A percentile compares a stretch with the other conserved stretches of the same genome.
Conservation (phyloP, 2,797 vertebrate genomes). For the Avahi laniger region DNA sequence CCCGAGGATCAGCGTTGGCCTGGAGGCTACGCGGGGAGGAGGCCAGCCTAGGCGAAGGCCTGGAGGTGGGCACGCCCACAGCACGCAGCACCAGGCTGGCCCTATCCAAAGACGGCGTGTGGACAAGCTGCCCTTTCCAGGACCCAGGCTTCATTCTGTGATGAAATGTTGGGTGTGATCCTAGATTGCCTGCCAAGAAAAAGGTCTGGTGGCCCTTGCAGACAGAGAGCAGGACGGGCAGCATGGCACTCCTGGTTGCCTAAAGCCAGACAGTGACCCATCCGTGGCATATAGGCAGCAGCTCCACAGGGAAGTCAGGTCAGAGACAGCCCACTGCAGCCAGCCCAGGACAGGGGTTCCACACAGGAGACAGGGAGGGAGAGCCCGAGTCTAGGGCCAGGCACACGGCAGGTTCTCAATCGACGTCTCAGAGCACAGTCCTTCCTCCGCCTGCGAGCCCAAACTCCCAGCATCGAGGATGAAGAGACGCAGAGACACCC, state of each 20-base stretch:
- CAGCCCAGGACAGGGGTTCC: background rate
- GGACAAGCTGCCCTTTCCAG: background rate
- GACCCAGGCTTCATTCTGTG: background rate
- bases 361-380: background rate
- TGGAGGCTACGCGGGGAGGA: background rate
- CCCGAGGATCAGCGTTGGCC: background rate
- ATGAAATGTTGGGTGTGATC: background rate
- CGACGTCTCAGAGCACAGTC: background rate
- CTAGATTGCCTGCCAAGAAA: background rate
- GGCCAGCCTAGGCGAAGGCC: background rate
- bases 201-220: background rate
- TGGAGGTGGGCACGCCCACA: background rate
- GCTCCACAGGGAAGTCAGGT: background rate
- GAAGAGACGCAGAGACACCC: background rate
- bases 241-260: background rate
- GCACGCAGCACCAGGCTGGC: fast-evolving
- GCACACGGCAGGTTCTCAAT: background rate
- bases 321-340: background rate
- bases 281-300: background rate
- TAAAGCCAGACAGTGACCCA: background rate
- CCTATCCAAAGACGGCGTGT: background rate
- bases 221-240: background rate
- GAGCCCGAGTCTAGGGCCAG: background rate
- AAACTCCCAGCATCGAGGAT: background rate
- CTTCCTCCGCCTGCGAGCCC: background rate